Base-by-base conservation (phyloP, 2,113 vertebrate species). In the Phainopepla nitens region DNA sequence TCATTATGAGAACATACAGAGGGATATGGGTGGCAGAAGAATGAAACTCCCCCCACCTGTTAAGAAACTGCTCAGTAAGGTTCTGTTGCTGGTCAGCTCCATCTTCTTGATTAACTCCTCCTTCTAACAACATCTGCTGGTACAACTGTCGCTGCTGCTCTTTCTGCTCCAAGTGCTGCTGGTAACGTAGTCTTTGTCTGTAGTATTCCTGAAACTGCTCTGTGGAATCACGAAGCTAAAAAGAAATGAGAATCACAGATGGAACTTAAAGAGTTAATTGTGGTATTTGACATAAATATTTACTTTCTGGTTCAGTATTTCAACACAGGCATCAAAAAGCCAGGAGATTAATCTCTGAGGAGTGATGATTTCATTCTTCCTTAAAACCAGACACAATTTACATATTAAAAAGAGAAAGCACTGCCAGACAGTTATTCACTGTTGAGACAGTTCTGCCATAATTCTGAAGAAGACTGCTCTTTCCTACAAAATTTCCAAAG, bases 91-190 rank as follows among this genome's bases (percentile, higher is more conserved):
- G 98, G 35, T 98, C 98, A 87, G 98, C 96, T 19, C 98, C 98
- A 15, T 99, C 98, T 70, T 98, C 98, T 11, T 98, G 99, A 95
- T 98, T 98, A 75, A 99, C 99, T 8, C 99, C 99, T 92, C 99
- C 99, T 96, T 99, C 99, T 45, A 99, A 96, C 82, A 99, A 95
- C 99, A 99, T 99, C 91, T 99, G 99, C 96, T 99, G 99, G 93
- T 99, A 99, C 49, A 99, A 97, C 90, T 99, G 99, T 33, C 98
- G 97, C 61, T 99, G 99, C 54, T 99, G 99, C 93, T 99, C 99
- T 28, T 99, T 99, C 97, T 99, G 99, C 71, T 99, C 99, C n/a
- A 99, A 97, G 95, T 99, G 99, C 94, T 99, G 99, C 95, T 99
- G 99, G 81, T 99, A 99, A 4, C 99, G 99, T n/a, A 99, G 95